These are phyloP conservation scores for Meriones unguiculatus DNA, from an alignment of 2,113 vertebrate genomes.

Conservation along the genomic window DNA sequence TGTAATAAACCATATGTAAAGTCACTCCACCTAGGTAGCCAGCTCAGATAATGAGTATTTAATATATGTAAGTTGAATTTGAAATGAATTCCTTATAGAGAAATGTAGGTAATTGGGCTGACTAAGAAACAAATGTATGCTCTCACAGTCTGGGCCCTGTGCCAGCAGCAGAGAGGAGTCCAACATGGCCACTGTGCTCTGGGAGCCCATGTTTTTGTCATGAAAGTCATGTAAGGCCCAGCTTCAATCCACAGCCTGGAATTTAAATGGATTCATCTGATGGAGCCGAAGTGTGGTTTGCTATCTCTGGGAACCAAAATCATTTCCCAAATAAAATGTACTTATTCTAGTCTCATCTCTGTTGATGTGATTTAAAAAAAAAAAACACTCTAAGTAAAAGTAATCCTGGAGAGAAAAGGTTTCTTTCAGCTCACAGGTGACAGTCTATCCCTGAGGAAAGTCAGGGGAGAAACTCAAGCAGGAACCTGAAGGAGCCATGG, in stretches of 20 bases:
- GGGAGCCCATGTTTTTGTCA: constrained; percentile 36
- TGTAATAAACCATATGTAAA: constrained; percentile 25
- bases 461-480: not conserved
- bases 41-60: constrained; percentile 31
- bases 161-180: constrained; percentile 14
- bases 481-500: not conserved
- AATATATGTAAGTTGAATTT: constrained; percentile 22
- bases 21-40: not conserved
- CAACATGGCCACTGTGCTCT: not conserved
- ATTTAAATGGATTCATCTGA: constrained; percentile 10
- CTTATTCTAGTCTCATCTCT: not conserved
- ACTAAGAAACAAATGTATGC: constrained; percentile 26
- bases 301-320: constrained; percentile 17
- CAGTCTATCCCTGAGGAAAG: not conserved
- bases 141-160: not conserved
- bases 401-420: not conserved
- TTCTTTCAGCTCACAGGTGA: not conserved
- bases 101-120: constrained; percentile 33
- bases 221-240: not conserved
- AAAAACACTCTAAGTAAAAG: not conserved
- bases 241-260: not conserved
- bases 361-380: not conserved
- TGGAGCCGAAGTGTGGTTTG: not conserved
- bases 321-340: not conserved
- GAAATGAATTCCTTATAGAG: constrained; percentile 59